Conservation (phyloP, 1,140 invertebrate species). For the Euura lappo region DNA sequence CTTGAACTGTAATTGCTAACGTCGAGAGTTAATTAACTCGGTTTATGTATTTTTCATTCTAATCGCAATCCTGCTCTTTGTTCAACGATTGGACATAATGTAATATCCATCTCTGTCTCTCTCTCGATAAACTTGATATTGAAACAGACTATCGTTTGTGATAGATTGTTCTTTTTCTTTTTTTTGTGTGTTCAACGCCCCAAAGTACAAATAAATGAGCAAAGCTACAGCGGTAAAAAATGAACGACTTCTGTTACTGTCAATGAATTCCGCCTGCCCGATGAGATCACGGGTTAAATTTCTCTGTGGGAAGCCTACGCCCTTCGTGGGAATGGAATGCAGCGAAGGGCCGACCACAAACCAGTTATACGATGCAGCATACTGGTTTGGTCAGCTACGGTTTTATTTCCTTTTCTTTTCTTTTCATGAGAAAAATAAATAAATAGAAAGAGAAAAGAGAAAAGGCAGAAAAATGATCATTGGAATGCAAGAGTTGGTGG, state of each 20-base stretch:
- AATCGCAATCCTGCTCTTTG: too few species aligned
- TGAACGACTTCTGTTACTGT: background rate
- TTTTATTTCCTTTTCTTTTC: slow-evolving; percentile 11
- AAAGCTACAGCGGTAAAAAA: too few species aligned
- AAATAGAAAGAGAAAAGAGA: slow-evolving; percentile 13
- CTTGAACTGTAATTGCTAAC: background rate
- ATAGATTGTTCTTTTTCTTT: too few species aligned
- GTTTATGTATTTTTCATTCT: too few species aligned
- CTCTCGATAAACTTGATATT: too few species aligned
- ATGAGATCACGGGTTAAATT: background rate
- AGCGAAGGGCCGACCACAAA: slow-evolving; percentile 30
- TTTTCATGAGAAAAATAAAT: background rate
- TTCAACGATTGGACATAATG: too few species aligned
- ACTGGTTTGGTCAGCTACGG: slow-evolving; percentile 22
- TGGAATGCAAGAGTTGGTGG: background rate
- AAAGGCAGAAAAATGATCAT: background rate
- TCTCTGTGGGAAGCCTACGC: slow-evolving; percentile 10
- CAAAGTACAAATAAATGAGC: too few species aligned
- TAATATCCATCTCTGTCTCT: too few species aligned
- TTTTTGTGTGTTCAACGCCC: too few species aligned
- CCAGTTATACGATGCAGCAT: slow-evolving; percentile 20
- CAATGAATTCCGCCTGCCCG: background rate
- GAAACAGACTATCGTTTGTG: too few species aligned
- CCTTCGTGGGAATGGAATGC: slow-evolving; percentile 29
- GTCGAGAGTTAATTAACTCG: background rate